Evolutionary conservation across 2,113 vertebrate species (phyloP), one percentile per base, ranked within the genome.

Genomic region (Hippopotamus amphibius): DNA sequence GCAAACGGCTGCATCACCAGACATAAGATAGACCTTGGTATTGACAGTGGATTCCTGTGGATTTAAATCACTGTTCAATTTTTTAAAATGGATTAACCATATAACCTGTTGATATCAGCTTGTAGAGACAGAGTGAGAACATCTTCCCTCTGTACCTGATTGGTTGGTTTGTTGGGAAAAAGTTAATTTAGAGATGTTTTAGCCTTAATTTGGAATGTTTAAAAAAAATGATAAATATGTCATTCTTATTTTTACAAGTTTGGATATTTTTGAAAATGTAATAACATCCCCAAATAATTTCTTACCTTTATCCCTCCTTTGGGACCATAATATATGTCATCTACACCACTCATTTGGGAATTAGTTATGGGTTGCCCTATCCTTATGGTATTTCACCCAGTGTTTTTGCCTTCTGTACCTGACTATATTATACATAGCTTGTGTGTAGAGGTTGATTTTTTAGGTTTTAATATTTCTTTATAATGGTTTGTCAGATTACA

Each of bases 111-210:
- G 37, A 37, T 84, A 74, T 4, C n/a, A 81, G 24, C n/a, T 80
- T 50, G 3, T 90, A 93, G 92, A 83, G 33, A 85, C 48, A 92
- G 37, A 37, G 2, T 91, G 57, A 95, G 77, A 69, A 22, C n/a
- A 89, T 89, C 30, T 61, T 96, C 43, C 55, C 30, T 88, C 91
- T 96, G n/a, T 87, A 76, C 92, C 24, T 90, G 59, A 94, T 88
- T 81, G 66, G n/a, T 71, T 96, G 46, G 26, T 95, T 88, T 61
- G 4, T 37, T 68, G 53, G 79, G 24, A 57, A 83, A 69, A 26
- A 63, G 15, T 33, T 43, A 59, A 74, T 69, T 55, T 96, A 88
- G 48, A 43, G 6, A 68, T 68, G 12, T 83, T 93, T 85, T 93
- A 37, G 74, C 71, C 19, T 93, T 84, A 79, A 80, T 74, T 79